phyloP scores from a whole-genome alignment of 2,888 invertebrate species.

The Philereme vetulata region DNA sequence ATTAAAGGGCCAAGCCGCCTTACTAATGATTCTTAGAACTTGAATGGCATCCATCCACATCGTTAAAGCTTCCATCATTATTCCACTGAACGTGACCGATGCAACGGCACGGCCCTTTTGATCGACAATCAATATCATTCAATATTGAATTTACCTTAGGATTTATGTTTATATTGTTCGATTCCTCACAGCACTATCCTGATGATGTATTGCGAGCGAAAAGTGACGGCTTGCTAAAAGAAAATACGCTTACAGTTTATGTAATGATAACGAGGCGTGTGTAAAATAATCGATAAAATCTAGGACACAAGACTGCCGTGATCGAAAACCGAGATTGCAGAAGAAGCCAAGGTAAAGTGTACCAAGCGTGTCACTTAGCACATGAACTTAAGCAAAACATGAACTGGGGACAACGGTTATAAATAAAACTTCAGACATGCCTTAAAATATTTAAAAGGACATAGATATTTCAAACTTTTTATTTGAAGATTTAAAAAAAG shows the following conservation, averaged over 20 bases:
- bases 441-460: too few relatives aligned
- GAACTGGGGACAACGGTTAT: too few relatives aligned
- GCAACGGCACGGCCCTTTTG: constrained; percentile 64
- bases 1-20: constrained; percentile 32
- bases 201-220: constrained; percentile 48
- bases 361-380: too few relatives aligned
- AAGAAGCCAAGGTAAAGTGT: too few relatives aligned
- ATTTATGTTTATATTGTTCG: constrained; percentile 71
- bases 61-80: constrained; percentile 61
- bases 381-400: too few relatives aligned
- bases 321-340: too few relatives aligned
- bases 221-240: constrained; percentile 27
- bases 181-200: constrained; percentile 61
- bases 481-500: too few relatives aligned
- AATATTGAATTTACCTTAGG: constrained; percentile 66
- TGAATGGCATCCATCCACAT: constrained; percentile 56
- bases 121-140: constrained; percentile 69
- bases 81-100: constrained; percentile 59
- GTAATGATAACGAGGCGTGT: too few relatives aligned
- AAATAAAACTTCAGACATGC: too few relatives aligned
- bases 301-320: too few relatives aligned
- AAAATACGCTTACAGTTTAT: not conserved
- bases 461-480: too few relatives aligned
- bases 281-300: too few relatives aligned
- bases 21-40: constrained; percentile 53